A percentile compares a stretch with the other conserved stretches of the same genome.
phyloP scores from a whole-genome alignment of 2,797 vertebrate species.

The Hippopotamyrus pictus region DNA sequence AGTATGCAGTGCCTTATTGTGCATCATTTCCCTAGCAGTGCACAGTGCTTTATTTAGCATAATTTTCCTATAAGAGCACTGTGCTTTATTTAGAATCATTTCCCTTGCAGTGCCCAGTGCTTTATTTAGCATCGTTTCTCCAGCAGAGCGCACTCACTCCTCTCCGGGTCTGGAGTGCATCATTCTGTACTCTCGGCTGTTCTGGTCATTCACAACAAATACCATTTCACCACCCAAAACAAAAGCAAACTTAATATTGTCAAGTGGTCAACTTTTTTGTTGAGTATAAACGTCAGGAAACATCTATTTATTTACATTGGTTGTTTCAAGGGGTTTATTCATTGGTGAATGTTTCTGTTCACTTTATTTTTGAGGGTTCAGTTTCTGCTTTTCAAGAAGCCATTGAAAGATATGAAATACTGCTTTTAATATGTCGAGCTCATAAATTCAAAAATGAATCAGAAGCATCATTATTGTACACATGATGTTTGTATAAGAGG shows the following conservation, averaged over 20 bases:
- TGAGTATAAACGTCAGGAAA: background rate
- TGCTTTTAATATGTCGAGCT: background rate
- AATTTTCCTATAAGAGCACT: background rate
- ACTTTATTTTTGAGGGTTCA: background rate
- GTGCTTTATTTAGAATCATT: background rate
- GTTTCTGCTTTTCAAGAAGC: background rate
- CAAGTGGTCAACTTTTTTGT: background rate
- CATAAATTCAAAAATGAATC: background rate
- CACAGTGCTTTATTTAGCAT: background rate
- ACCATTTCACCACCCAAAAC: background rate
- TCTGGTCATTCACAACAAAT: conserved; percentile 32
- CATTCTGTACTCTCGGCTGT: conserved; percentile 47
- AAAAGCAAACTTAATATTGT: background rate
- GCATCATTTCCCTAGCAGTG: background rate
- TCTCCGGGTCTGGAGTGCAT: conserved; percentile 36
- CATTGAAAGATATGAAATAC: background rate
- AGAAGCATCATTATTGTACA: background rate
- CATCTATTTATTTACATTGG: background rate
- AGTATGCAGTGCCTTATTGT: background rate
- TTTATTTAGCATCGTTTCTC: conserved; percentile 28
- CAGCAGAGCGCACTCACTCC: conserved; percentile 38
- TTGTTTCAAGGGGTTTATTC: background rate
- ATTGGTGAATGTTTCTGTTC: background rate
- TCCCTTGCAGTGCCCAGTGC: background rate
- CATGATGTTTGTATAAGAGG: background rate